Evolutionary conservation across 2,113 vertebrate species (phyloP), one percentile per base, ranked within the genome.

Genomic region (Mormyrus iriodes): DNA sequence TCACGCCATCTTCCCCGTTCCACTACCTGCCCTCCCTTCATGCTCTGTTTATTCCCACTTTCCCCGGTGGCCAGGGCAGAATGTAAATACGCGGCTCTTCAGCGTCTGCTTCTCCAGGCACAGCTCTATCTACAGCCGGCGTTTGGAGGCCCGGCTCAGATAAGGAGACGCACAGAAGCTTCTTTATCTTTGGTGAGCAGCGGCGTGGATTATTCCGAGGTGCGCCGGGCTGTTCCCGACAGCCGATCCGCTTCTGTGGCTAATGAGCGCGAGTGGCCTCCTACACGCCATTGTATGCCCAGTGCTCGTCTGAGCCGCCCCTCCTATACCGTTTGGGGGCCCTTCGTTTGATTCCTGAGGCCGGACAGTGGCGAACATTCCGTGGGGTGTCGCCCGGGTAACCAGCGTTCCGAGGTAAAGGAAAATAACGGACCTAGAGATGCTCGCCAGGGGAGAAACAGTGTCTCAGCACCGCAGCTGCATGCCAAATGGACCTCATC

Each of bases 11-110:
- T 86, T 49, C 44, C 42, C 85, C 24, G 83, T 73, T 86, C 89
- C 82, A 85, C 82, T 85, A 58, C 88, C 52, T 65, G 88, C 53
- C 24, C 84, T 85, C 31, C n/a, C 53, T 89, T 73, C 89, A 86
- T 86, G 89, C 89, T 89, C 82, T 61, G 83, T 86, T 86, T 89
- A 73, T 73, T 69, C 31, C 42, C 83, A 21, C 31, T 86, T 86
- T 84, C 83, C 89, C 61, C 2, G 82, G 17, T n/a, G 55, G 53
- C 49, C 83, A 49, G 49, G 84, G 53, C 21, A 46, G 84, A 89
- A 89, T 89, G 89, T 86, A 89, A 84, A 84, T 89, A 73, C 27
- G 1, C 19, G 27, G 58, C 7, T 39, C 55, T 89, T 73, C 83
- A 9, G 58, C 39, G n/a, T 31, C 7, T 21, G 21, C 42, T 27